Evolutionary conservation across 2,888 invertebrate genomes (phyloP).

Genomic region (Hypsopygia costalis): DNA sequence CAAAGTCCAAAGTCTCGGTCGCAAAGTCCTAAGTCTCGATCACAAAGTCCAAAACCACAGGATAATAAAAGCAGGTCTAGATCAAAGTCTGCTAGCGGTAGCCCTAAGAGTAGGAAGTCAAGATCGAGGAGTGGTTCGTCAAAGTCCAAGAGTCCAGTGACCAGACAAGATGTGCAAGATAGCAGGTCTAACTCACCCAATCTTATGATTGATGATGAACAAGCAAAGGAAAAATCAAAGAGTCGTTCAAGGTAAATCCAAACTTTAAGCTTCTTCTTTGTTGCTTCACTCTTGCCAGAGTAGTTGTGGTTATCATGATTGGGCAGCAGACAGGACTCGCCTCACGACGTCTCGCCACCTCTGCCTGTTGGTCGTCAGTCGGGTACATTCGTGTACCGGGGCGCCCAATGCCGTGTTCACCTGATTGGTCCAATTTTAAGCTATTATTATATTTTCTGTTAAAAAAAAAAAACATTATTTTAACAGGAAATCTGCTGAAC

Average conservation of each 20-base stretch:
- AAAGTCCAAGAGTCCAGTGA: slow-evolving; percentile 53
- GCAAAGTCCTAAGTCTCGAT: slow-evolving; percentile 45
- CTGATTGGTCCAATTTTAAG: no score
- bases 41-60: slow-evolving; percentile 36
- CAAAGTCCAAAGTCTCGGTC: slow-evolving; percentile 47
- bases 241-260: slow-evolving; percentile 63
- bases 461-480: no score
- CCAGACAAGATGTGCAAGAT: slow-evolving; percentile 52
- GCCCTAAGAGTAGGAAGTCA: slow-evolving; percentile 50
- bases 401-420: no score
- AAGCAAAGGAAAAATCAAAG: slow-evolving; percentile 54
- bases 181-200: slow-evolving; percentile 77
- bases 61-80: slow-evolving; percentile 49
- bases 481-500: no score
- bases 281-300: no score
- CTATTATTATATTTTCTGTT: no score
- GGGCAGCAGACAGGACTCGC: no score
- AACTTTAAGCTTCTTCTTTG: no score
- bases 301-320: no score
- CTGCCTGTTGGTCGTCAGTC: no score
- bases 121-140: slow-evolving; percentile 49
- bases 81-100: slow-evolving; percentile 67
- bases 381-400: no score
- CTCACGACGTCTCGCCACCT: no score
- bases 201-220: slow-evolving; percentile 75